These are phyloP conservation scores for Catharus bicknelli DNA, from an alignment of 2,113 vertebrate species.

Conservation along the genomic window DNA sequence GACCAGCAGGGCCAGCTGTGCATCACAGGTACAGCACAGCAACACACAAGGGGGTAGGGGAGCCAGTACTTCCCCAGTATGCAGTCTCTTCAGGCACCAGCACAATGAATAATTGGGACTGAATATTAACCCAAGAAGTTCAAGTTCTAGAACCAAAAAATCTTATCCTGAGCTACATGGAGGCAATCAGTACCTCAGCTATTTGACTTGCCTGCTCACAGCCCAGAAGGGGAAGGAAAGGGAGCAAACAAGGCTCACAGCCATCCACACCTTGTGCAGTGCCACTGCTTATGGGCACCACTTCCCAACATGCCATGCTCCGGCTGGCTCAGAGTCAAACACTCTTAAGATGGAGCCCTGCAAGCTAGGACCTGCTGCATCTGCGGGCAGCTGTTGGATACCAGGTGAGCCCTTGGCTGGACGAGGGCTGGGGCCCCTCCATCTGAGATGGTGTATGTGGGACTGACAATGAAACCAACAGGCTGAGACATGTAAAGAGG, in stretches of 20 bases:
- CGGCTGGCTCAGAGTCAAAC: constrained; percentile 35
- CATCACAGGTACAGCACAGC: not conserved
- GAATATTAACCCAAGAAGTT: not conserved
- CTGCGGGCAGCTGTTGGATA: constrained; percentile 39
- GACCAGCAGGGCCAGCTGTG: not conserved
- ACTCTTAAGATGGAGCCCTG: constrained; percentile 24
- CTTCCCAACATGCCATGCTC: not conserved
- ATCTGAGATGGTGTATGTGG: constrained; percentile 19
- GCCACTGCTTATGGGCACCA: constrained; percentile 6
- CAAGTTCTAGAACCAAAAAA: not conserved
- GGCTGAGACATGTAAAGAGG: constrained; percentile 58
- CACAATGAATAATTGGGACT: not conserved
- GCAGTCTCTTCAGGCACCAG: not conserved
- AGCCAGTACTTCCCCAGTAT: not conserved
- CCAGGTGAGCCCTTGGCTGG: constrained; percentile 56
- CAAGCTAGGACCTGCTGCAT: constrained; percentile 42
- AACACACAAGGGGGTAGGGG: not conserved
- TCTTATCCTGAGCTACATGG: not conserved
- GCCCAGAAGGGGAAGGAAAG: not conserved
- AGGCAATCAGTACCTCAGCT: not conserved
- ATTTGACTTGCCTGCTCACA: not conserved
- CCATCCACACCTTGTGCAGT: not conserved
- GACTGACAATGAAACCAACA: constrained; percentile 50
- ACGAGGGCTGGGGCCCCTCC: constrained; percentile 45
- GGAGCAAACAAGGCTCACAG: not conserved